A percentile compares a stretch with the other conserved stretches of the same genome.
phyloP scores from a whole-genome alignment of 2,888 invertebrate genomes.

The Sericinus montela region DNA sequence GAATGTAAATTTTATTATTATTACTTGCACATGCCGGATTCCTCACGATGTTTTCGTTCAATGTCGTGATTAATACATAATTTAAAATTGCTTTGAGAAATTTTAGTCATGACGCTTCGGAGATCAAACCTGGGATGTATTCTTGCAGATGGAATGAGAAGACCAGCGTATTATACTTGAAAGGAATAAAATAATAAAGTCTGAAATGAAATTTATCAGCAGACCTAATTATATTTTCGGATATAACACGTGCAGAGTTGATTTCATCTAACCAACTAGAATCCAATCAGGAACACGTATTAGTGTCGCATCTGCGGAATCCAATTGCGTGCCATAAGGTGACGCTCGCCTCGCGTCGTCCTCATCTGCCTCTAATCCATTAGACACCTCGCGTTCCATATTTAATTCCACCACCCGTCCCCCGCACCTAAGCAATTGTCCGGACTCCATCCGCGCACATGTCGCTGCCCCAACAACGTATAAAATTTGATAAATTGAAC shows the following conservation, averaged over 20 bases:
- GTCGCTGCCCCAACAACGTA: slow-evolving; percentile 63
- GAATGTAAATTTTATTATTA: too few relatives aligned
- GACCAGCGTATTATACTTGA: too few relatives aligned
- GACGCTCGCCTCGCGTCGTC: slow-evolving; percentile 30
- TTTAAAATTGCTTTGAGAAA: too few relatives aligned
- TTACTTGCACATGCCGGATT: too few relatives aligned
- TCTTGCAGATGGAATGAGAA: too few relatives aligned
- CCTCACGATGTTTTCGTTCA: too few relatives aligned
- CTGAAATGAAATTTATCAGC: background rate
- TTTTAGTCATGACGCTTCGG: too few relatives aligned
- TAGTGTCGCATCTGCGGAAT: slow-evolving; percentile 55
- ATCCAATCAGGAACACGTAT: slow-evolving; percentile 41
- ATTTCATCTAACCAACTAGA: background rate
- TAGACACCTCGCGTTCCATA: slow-evolving; percentile 68
- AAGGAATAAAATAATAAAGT: too few relatives aligned
- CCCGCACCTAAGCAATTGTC: slow-evolving; percentile 49
- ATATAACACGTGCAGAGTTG: background rate
- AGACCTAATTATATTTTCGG: slow-evolving; percentile 9
- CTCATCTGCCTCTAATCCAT: slow-evolving; percentile 71
- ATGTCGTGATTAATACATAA: too few relatives aligned
- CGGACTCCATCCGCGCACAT: slow-evolving; percentile 67
- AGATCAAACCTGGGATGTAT: too few relatives aligned
- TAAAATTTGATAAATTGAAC: slow-evolving; percentile 78
- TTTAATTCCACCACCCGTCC: slow-evolving; percentile 54
- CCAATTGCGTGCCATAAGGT: slow-evolving; percentile 65